Base-by-base conservation (phyloP, 2,797 vertebrate genomes). In the Lutjanus argentimaculatus region DNA sequence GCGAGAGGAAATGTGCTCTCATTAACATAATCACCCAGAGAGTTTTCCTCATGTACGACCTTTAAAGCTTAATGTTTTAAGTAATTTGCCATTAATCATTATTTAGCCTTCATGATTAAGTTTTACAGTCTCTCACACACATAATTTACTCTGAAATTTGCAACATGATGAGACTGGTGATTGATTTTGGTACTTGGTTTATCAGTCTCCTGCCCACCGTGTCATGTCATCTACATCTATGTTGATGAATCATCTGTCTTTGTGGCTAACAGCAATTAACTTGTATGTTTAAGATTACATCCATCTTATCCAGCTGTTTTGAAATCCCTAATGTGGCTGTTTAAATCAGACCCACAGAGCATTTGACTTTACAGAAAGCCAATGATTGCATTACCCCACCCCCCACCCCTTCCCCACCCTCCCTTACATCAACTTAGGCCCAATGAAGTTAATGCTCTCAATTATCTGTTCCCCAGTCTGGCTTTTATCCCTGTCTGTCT, bases 321-420 rank as follows among this genome's bases (percentile, higher is more conserved):
- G 75, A 76, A 92, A 88, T 63, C 69, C 63, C 48, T 88, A 85
- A 91, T 93, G 81, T 57, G 49, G 72, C 64, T 73, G 64, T 90
- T 91, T 91, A 85, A 89, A 83, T 89, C 77, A 85, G 83, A 82
- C 74, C 75, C 76, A 52, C 43, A 45, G 59, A 82, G 75, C 70
- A 62, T 84, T 87, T 1, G 2, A 72, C 85, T 82, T 65, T 72
- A 82, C 74, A 89, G 82, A 90, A 89, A 87, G 66, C 79, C 85
- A 92, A 79, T 89, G 88, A 93, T 90, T 90, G 67, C 77, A 90
- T 91, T 90, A 88, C 59, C 77, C 21, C 59, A 25, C 67, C 63
- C 17, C 51, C 12, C 6, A 17, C 65, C n/a, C 64, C 77, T 19
- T 62, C 68, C 59, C 21, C 46, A 36, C 30, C 30, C 30, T 36